Base-by-base conservation (phyloP, 2,113 vertebrate species). In the Potamarius usumacintae region DNA sequence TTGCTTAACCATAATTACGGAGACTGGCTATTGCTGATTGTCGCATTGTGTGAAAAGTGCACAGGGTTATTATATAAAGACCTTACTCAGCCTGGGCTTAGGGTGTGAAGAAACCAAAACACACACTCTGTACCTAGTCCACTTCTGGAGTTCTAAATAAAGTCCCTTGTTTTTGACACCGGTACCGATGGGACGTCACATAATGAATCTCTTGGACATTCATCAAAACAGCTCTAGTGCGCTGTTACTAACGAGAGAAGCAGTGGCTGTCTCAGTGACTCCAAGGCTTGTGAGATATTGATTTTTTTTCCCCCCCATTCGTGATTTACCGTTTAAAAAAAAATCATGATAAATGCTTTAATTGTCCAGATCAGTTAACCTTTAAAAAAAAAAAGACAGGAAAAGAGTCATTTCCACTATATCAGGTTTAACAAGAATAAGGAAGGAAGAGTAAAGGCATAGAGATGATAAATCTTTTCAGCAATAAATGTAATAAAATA, bases 1-100 rank as follows among this genome's bases (percentile, higher is more conserved):
- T 83, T 67, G 53, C 86, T 52, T 12, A 90, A 89, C 65, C 57
- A 67, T 91, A 88, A 92, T 91, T 89, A 88, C 60, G 34, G 78
- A 60, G 74, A 88, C 85, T 34, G 78, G 30, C 62, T 87, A 60
- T 22, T 78, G 67, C 77, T 90, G 87, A 92, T 87, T 90, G 85
- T 69, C 63, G 57, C 65, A 53, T 30, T 27, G 62, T 83, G 89
- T 74, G 34, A 65, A 58, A 85, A 81, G 82, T 88, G 63, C 58
- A 80, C 63, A 83, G 67, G 83, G 34, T 71, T 88, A 71, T 48
- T 88, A 82, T 87, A 67, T 30, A 50, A 87, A 34, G 63, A 79
- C 58, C 62, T 76, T 25, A 57, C 65, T 79, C 74, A 48, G n/a
- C 76, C 48, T 52, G 53, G n/a, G 30, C 60, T n/a, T 65, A 60